A percentile compares a stretch with the other conserved stretches of the same genome.
phyloP scores from a whole-genome alignment of 37 sponge, comb jelly and placozoan genomes.

The Dysidea cf. avara region DNA sequence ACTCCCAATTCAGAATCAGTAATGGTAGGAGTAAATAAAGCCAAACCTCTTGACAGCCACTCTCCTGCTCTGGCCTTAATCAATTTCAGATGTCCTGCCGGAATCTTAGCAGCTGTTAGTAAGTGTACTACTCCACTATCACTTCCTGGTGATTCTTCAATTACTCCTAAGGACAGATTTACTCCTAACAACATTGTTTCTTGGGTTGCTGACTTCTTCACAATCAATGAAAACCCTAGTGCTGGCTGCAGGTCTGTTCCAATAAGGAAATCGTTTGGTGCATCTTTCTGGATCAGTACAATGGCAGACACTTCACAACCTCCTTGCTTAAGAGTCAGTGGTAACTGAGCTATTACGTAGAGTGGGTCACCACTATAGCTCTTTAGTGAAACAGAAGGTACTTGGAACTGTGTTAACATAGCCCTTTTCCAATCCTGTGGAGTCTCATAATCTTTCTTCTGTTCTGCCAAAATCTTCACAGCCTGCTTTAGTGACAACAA shows the following conservation, averaged over 20 bases:
- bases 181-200: neutral
- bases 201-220: constrained; percentile 1
- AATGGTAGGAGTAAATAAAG: constrained; percentile 12
- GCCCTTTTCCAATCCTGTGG: constrained; percentile 7
- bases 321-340: neutral
- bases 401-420: neutral
- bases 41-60: neutral
- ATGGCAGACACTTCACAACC: neutral
- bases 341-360: constrained; percentile 16
- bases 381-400: constrained; percentile 7
- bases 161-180: neutral
- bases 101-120: constrained; percentile 26
- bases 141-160: neutral
- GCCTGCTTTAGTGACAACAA: constrained; percentile 29
- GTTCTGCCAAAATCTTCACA: neutral
- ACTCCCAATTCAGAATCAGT: neutral
- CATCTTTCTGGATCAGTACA: constrained; percentile 40
- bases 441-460: neutral
- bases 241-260: constrained; percentile 48
- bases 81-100: constrained; percentile 13
- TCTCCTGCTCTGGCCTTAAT: neutral
- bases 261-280: constrained; percentile 33
- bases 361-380: constrained; percentile 45
- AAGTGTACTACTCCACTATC: constrained; percentile 17
- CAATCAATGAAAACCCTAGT: constrained; percentile 32